Percentiles rank a stretch among this genome's conserved stretches.
These are phyloP conservation scores for Drosophila melanosoma DNA, from an alignment of 2,888 invertebrate species.

Conservation along the genomic window DNA sequence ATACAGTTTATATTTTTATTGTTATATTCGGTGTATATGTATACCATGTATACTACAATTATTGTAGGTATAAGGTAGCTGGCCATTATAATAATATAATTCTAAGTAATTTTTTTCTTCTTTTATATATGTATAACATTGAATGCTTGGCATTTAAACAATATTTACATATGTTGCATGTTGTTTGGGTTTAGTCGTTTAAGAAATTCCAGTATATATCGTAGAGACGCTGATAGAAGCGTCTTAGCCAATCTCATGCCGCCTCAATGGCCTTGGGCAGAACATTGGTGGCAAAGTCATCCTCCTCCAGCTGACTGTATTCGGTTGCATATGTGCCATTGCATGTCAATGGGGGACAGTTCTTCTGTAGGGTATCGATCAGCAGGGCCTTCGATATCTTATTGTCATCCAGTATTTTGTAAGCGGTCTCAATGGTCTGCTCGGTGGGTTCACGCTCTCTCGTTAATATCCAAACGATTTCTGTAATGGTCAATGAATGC, in stretches of 20 bases:
- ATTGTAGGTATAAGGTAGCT: not conserved
- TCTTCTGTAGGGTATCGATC: constrained; percentile 70
- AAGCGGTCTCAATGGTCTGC: constrained; percentile 64
- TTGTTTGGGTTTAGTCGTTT: constrained; percentile 18
- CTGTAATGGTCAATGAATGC: constrained; percentile 45
- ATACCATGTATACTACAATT: not conserved
- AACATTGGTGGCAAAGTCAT: constrained; percentile 45
- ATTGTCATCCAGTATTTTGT: constrained; percentile 73
- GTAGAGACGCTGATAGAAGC: constrained; percentile 73
- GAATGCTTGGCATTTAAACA: not conserved
- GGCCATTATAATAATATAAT: not conserved
- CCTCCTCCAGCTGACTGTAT: constrained; percentile 20
- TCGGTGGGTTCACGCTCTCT: constrained; percentile 74
- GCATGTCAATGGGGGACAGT: constrained; percentile 63
- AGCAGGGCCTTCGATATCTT: constrained; percentile 68
- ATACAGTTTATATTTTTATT: not conserved
- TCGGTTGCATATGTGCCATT: constrained; percentile 35
- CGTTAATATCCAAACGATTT: constrained; percentile 78
- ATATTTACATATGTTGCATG: not conserved
- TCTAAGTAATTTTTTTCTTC: not conserved
- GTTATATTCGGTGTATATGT: not conserved
- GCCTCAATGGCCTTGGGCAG: constrained; percentile 58
- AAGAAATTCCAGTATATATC: constrained; percentile 67
- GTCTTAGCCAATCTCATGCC: constrained; percentile 76
- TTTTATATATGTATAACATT: not conserved